These are phyloP conservation scores for Adineta ricciae DNA, from an alignment of 2,888 invertebrate genomes.

Conservation along the genomic window DNA sequence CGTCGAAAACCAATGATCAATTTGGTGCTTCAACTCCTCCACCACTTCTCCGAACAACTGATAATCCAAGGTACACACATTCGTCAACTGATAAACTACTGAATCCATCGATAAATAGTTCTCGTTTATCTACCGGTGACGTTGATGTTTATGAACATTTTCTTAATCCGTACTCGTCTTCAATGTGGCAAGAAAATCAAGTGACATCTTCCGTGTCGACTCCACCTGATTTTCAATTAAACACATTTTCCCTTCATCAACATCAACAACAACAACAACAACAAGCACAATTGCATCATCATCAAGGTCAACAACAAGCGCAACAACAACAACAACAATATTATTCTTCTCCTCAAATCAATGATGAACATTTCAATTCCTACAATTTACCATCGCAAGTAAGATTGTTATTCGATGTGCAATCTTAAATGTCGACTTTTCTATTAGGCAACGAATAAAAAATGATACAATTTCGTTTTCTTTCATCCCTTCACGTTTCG, in stretches of 20 bases:
- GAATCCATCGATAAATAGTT: not conserved
- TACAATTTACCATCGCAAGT: not conserved
- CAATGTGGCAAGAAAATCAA: constrained; percentile 6
- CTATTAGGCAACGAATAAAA: not conserved
- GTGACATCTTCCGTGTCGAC: not conserved
- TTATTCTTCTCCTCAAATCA: not conserved
- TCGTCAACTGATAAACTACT: not conserved
- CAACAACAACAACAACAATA: not conserved
- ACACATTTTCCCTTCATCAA: not conserved
- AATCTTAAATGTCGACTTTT: not conserved
- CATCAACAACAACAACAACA: not conserved
- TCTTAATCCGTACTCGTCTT: not conserved
- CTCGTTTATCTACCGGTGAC: not conserved
- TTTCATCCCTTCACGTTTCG: not conserved
- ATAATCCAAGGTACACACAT: not conserved
- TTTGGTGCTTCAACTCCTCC: not conserved
- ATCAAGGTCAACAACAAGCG: not conserved
- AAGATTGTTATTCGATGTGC: constrained; percentile 9
- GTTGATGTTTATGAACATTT: constrained; percentile 14
- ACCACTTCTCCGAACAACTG: not conserved
- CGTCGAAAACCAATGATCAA: not conserved
- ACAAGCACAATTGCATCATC: not conserved
- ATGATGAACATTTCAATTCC: not conserved
- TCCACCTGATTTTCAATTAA: not conserved
- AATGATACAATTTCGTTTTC: not conserved